Conservation (phyloP, 2,797 vertebrate genomes). For the Nannoperca australis region DNA sequence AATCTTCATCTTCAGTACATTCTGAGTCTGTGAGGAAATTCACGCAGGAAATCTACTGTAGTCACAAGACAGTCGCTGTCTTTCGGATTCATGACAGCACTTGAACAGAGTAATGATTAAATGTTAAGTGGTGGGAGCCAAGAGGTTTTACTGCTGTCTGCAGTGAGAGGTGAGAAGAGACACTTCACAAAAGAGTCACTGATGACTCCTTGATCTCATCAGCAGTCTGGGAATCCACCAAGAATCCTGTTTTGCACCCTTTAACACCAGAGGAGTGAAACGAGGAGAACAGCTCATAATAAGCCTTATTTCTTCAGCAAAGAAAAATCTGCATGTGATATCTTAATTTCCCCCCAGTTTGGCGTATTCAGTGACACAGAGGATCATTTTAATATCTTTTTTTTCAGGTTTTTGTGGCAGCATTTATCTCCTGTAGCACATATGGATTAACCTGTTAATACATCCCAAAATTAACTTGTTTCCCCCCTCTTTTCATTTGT, state of each 20-base stretch:
- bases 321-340: not conserved
- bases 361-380: not conserved
- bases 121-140: slow-evolving; percentile 35
- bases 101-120: slow-evolving; percentile 32
- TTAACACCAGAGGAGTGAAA: slow-evolving; percentile 25
- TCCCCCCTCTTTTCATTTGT: slow-evolving; percentile 1
- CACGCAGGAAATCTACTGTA: not conserved
- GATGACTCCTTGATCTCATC: slow-evolving; percentile 50
- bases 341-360: not conserved
- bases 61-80: not conserved
- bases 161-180: slow-evolving; percentile 40
- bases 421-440: not conserved
- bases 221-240: slow-evolving; percentile 51
- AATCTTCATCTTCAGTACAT: not conserved
- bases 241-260: slow-evolving; percentile 23
- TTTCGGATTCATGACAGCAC: slow-evolving; percentile 21
- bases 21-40: not conserved
- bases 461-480: not conserved
- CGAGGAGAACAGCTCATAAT: slow-evolving; percentile 12
- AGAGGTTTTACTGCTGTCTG: slow-evolving; percentile 42
- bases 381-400: not conserved
- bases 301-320: slow-evolving; percentile 6
- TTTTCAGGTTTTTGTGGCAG: not conserved
- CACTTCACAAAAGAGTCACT: slow-evolving; percentile 33
- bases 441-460: not conserved